phyloP scores from a whole-genome alignment of 1,140 invertebrate species.

The Eurosta solidaginis region DNA sequence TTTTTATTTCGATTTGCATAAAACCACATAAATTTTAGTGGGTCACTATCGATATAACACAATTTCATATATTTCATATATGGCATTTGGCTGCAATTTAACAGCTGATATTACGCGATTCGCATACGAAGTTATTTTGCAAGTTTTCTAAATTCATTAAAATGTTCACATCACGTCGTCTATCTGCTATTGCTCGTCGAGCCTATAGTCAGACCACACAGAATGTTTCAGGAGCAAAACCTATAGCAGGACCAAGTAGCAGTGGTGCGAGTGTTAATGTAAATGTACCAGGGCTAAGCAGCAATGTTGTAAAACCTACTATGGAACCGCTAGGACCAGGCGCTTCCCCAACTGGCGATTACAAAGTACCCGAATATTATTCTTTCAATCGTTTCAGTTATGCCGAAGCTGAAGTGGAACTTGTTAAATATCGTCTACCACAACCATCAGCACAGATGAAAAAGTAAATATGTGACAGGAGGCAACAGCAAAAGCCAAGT shows the following conservation, averaged over 20 bases:
- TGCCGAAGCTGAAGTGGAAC: conserved; percentile 83
- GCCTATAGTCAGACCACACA: conserved; percentile 43
- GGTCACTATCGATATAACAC: background rate
- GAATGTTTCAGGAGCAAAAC: background rate
- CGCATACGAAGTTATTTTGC: background rate
- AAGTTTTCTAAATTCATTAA: background rate
- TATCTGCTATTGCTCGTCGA: conserved; percentile 39
- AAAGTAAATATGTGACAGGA: conserved; percentile 39
- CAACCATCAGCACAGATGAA: conserved; percentile 65
- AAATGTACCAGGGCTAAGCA: conserved; percentile 70
- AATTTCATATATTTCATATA: background rate
- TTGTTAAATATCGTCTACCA: conserved; percentile 75
- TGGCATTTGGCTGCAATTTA: background rate
- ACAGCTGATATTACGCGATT: conserved; percentile 50
- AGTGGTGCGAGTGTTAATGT: conserved; percentile 34
- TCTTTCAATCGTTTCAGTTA: conserved; percentile 78
- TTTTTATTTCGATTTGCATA: background rate
- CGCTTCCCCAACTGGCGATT: conserved; percentile 72
- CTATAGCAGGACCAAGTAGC: background rate
- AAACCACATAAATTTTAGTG: too few species aligned
- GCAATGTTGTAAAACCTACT: conserved; percentile 65
- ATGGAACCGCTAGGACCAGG: conserved; percentile 71
- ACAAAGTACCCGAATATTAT: conserved; percentile 88
- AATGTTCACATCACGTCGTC: conserved; percentile 42
- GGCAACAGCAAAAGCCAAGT: background rate